A percentile compares a stretch with the other conserved stretches of the same genome.
Conservation (phyloP, 1,140 invertebrate genomes). For the Harpegnathos saltator region DNA sequence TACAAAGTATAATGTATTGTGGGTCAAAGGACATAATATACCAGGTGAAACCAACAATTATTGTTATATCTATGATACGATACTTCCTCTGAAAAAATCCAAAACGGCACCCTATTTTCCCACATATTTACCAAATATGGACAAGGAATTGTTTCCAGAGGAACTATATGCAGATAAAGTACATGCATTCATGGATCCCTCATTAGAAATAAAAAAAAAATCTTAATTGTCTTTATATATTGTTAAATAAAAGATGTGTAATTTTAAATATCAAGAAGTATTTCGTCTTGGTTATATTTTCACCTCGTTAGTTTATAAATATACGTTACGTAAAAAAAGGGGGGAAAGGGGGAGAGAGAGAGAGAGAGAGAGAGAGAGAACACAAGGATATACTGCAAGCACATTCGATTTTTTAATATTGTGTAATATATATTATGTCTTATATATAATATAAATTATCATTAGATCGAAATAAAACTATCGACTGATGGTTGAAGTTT, state of each 20-base stretch:
- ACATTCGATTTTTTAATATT: too few relatives aligned
- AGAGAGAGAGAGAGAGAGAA: too few relatives aligned
- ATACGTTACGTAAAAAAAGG: too few relatives aligned
- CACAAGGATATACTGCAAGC: too few relatives aligned
- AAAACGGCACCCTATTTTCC: slow-evolving; percentile 91
- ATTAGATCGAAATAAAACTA: too few relatives aligned
- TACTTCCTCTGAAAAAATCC: slow-evolving; percentile 88
- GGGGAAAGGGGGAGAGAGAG: too few relatives aligned
- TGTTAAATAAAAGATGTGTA: slow-evolving; percentile 55
- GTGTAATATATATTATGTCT: too few relatives aligned
- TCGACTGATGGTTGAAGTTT: too few relatives aligned
- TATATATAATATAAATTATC: too few relatives aligned
- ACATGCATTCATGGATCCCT: slow-evolving; percentile 90
- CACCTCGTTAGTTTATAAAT: too few relatives aligned
- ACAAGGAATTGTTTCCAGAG: slow-evolving; percentile 87
- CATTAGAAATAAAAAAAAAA: slow-evolving; percentile 88
- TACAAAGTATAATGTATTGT: slow-evolving; percentile 97
- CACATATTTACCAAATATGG: slow-evolving; percentile 89
- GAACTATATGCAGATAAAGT: slow-evolving; percentile 91
- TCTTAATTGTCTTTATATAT: slow-evolving; percentile 55
- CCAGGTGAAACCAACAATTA: slow-evolving; percentile 94
- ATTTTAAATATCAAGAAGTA: slow-evolving; percentile 6
- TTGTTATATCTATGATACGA: slow-evolving; percentile 93
- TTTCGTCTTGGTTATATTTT: too few relatives aligned
- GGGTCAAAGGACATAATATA: slow-evolving; percentile 91